These are phyloP conservation scores for Agraylea sexmaculata DNA, from an alignment of 1,140 invertebrate species.

Conservation along the genomic window DNA sequence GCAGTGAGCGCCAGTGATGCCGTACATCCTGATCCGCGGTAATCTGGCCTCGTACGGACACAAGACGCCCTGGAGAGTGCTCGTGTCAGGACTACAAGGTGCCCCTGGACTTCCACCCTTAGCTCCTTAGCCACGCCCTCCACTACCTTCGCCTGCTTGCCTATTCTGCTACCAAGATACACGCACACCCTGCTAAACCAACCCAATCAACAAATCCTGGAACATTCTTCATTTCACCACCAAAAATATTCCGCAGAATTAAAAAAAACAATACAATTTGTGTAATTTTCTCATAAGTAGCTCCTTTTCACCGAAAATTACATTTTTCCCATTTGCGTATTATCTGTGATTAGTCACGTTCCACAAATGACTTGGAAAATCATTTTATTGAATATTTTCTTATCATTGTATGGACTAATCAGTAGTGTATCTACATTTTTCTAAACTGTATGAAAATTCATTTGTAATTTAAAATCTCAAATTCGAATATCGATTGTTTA, in stretches of 20 bases:
- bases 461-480: too few relatives aligned
- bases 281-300: constrained; percentile 1
- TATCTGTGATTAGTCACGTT: too few relatives aligned
- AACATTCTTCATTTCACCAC: not conserved
- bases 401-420: not conserved
- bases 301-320: too few relatives aligned
- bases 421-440: too few relatives aligned
- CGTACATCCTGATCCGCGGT: constrained; percentile 76
- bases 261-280: constrained; percentile 1
- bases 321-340: too few relatives aligned
- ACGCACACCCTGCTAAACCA: not conserved
- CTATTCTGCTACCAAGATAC: constrained; percentile 7
- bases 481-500: too few relatives aligned
- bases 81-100: constrained; percentile 76
- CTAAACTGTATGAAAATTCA: too few relatives aligned
- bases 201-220: not conserved
- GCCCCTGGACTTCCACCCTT: too few relatives aligned
- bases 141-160: too few relatives aligned
- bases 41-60: constrained; percentile 75
- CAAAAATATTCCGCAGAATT: not conserved
- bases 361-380: too few relatives aligned
- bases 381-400: not conserved
- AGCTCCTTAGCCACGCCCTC: too few relatives aligned
- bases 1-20: too few relatives aligned
- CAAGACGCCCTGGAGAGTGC: constrained; percentile 71